Base-by-base conservation (phyloP, 2,888 invertebrate species). In the Microplitis deprimator region DNA sequence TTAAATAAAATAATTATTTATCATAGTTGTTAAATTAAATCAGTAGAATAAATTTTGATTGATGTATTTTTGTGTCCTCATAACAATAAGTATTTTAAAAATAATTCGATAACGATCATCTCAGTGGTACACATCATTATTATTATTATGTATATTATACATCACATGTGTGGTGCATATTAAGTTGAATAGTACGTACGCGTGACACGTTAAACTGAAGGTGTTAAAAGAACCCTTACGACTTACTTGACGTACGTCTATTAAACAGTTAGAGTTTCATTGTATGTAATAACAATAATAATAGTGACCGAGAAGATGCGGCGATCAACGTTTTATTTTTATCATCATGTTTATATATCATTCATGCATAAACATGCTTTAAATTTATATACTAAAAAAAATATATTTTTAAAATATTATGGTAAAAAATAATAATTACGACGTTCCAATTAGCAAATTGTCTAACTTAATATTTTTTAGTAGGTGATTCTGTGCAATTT, bases 201-300 rank as follows among this genome's bases (percentile, higher is more conserved):
- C 41, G 65, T 64, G 59, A 73, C 64, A 16, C 39, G 29, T 62
- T 72, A 60, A 59, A 70, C 70, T 65, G 64, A 73, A 80, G 79
- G 81, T 79, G 80, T 75, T 79, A 80, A 81, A 82, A 79, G 76
- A 64, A 60, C 78, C 79, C 76, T 79, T 75, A 74, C 74, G 80
- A 50, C 73, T 78, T 77, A 78, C 80, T 80, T 81, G 79, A 81
- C 78, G 79, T 81, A 78, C 80, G 83, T 84, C 84, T 78, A 85
- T 85, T 83, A 83, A 83, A 83, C 81, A 83, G 81, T 84, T 84
- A 80, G 74, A 80, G 82, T 82, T 80, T 81, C 50, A 83, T 84
- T 83, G 84, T 82, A 83, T 81, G 81, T 82, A 83, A 83, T 83
- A 83, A 84, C 80, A 81, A 82, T 82, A 83, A 83, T 83, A 83